Conservation (phyloP, 2,797 vertebrate species). For the Rhincodon typus region DNA sequence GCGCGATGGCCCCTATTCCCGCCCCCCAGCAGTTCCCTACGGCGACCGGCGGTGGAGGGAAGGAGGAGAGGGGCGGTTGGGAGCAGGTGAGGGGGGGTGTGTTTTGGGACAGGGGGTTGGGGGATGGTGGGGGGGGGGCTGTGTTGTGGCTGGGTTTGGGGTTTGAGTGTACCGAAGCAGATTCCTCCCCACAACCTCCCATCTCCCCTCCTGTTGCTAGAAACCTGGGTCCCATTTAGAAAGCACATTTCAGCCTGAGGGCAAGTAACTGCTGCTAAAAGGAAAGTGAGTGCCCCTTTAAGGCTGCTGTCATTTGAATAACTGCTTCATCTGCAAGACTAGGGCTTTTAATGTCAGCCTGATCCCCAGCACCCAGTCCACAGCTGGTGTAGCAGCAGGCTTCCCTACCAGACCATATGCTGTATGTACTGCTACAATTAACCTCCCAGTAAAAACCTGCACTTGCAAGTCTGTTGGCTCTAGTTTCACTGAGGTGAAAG, state of each 20-base stretch:
- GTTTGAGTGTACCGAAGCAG: no score
- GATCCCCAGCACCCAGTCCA: conserved; percentile 74
- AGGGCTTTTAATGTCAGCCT: conserved; percentile 64
- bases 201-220: neutral
- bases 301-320: conserved; percentile 44
- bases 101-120: no score
- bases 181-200: neutral
- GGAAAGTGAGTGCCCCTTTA: conserved; percentile 42
- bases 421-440: conserved; percentile 77
- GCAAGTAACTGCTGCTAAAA: conserved; percentile 41
- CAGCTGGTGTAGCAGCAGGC: conserved; percentile 90
- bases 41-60: no score
- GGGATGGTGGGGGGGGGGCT: no score
- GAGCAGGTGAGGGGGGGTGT: no score
- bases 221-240: conserved; percentile 8
- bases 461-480: conserved; percentile 36
- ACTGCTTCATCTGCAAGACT: conserved; percentile 44
- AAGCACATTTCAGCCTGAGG: conserved; percentile 10
- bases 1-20: no score
- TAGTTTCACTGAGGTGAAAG: conserved; percentile 37
- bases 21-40: no score
- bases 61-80: no score
- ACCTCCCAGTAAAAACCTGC: conserved; percentile 58
- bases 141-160: no score
- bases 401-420: conserved; percentile 80